Evolutionary conservation across 1,140 invertebrate genomes (phyloP).

Genomic region (Nephila pilipes): DNA sequence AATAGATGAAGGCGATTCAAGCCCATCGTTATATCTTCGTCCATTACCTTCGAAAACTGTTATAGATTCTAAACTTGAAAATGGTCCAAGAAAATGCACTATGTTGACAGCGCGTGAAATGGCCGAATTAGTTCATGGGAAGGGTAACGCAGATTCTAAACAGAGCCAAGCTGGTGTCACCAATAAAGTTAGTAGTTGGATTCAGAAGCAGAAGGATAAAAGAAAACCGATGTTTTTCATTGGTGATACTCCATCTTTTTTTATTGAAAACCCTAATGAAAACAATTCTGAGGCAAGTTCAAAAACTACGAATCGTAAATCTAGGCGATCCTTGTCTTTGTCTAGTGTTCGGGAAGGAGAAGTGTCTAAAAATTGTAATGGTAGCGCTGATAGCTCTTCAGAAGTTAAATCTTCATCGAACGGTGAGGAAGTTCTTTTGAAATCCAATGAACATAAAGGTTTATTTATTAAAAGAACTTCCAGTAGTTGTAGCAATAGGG

Average conservation of each 20-base stretch:
- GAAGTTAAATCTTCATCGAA: background rate
- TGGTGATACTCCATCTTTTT: slow-evolving; percentile 50
- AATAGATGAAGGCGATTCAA: background rate
- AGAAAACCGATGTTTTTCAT: slow-evolving; percentile 73
- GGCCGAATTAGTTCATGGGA: slow-evolving; percentile 69
- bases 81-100: slow-evolving; percentile 38
- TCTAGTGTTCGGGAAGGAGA: slow-evolving; percentile 64
- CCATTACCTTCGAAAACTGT: background rate
- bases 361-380: slow-evolving; percentile 43
- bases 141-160: background rate
- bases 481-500: slow-evolving; percentile 55
- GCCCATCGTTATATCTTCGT: slow-evolving; percentile 20
- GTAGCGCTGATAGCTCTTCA: background rate
- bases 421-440: background rate
- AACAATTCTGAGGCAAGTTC: background rate
- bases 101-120: slow-evolving; percentile 71
- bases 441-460: slow-evolving; percentile 41
- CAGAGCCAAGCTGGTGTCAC: slow-evolving; percentile 45
- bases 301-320: slow-evolving; percentile 41
- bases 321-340: slow-evolving; percentile 60
- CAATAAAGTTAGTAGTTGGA: slow-evolving; percentile 60
- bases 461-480: slow-evolving; percentile 64
- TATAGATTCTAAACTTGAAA: background rate
- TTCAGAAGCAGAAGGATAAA: slow-evolving; percentile 74
- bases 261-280: slow-evolving; percentile 5